phyloP scores from a whole-genome alignment of 2,888 invertebrate species.

The Synergus umbraculus region DNA sequence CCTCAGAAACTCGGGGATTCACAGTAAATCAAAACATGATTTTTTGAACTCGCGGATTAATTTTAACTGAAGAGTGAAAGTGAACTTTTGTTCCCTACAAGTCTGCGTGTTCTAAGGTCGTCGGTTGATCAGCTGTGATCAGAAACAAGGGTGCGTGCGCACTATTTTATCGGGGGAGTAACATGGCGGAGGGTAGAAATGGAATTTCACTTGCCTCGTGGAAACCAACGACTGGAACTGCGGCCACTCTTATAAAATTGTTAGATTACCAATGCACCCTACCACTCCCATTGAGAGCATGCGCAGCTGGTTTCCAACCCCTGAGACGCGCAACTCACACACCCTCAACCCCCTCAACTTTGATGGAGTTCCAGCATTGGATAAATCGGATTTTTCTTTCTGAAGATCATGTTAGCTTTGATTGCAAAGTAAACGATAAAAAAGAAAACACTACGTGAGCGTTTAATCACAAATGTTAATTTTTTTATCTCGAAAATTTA shows the following conservation, averaged over 20 bases:
- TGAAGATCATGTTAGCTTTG: slow-evolving; percentile 2
- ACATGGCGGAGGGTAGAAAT: slow-evolving; percentile 1
- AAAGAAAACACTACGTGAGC: not conserved
- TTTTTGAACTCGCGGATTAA: not conserved
- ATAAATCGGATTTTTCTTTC: not conserved
- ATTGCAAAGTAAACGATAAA: slow-evolving; percentile 10
- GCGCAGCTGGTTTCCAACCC: slow-evolving; percentile 25
- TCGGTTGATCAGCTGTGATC: slow-evolving; percentile 44
- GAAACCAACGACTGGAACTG: slow-evolving; percentile 29
- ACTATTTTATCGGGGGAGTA: slow-evolving; percentile 20
- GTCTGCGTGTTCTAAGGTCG: slow-evolving; percentile 5
- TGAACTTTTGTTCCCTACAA: slow-evolving; percentile 7
- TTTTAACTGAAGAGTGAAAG: not conserved
- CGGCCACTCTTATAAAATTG: slow-evolving; percentile 24
- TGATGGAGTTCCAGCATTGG: not conserved
- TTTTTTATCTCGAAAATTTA: not conserved
- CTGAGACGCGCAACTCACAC: not conserved
- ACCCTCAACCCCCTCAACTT: not conserved
- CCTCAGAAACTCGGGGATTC: not conserved
- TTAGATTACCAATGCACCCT: slow-evolving; percentile 17
- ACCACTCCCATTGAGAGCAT: slow-evolving; percentile 26
- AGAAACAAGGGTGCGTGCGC: slow-evolving; percentile 41
- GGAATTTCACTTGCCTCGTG: not conserved
- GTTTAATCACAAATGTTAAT: not conserved
- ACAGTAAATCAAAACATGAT: not conserved